Base-by-base conservation (phyloP, 2,888 invertebrate genomes). In the Sinotaia quadrata region DNA sequence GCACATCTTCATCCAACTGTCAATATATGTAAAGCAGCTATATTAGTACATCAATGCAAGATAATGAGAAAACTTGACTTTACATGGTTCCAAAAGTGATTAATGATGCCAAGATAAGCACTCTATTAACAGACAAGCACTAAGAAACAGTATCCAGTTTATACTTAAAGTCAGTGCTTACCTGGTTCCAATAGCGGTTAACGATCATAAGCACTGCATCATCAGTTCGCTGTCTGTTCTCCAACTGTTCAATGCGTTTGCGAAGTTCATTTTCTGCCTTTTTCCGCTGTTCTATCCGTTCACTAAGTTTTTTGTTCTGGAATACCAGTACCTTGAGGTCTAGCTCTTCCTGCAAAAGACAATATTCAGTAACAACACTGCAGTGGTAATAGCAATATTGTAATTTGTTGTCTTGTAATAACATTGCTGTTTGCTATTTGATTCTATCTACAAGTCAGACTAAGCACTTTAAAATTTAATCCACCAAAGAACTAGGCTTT, bases 161-260 rank as follows among this genome's bases (percentile, higher is more conserved):
- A n/a, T n/a, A n/a, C n/a, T n/a, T n/a, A 47, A 8, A 7, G 18
- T 18, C 24, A 3, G 7, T 29, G 54, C 60, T 29, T 49, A 86
- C 87, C 84, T 88, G 88, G 75, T 88, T 88, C 88, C 88, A 88
- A 78, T 88, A 89, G 73, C 97, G 92, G 90, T 98, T 98, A 10
- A 98, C 97, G 65, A 98, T 97, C 90, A 97, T 98, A 7, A 98
- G 91, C 36, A 99, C 97, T 36, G 97, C 97, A 90, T 99, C 99
- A 87, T 98, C 98, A 87, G 91, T 69, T 95, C 90, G 91, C 87
- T 96, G 95, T 73, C 98, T 91, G 88, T 96, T 95, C 85, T 98
- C 97, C 81, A 99, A 92, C 84, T 87, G 87, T 93, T 95, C 87
- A 58, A 87, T 87, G 34, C 87, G 76, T 63, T 83, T 83, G 34